phyloP scores from a whole-genome alignment of 2,113 vertebrate species.

The Sylvilagus bachmani region DNA sequence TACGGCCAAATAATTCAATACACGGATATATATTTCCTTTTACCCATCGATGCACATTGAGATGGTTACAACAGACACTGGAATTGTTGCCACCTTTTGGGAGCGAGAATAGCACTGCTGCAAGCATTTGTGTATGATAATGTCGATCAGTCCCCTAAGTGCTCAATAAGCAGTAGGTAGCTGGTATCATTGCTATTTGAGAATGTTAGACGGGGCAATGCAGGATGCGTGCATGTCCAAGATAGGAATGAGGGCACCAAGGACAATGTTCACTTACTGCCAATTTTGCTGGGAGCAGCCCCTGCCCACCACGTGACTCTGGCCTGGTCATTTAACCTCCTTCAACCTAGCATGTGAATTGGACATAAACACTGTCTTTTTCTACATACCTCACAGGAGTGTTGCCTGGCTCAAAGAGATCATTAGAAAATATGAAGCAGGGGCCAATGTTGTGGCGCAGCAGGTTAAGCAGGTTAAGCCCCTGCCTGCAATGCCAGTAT shows the following conservation, averaged over 20 bases:
- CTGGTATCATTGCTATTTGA: neutral
- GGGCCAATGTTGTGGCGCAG: too few species aligned
- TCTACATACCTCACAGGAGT: slow-evolving; percentile 12
- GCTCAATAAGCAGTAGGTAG: neutral
- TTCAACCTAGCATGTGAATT: neutral
- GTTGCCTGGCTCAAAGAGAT: neutral
- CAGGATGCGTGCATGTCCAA: neutral
- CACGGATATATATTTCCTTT: neutral
- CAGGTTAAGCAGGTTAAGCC: too few species aligned
- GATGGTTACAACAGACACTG: neutral
- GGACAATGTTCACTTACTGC: neutral
- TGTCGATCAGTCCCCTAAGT: neutral
- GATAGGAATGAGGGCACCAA: neutral
- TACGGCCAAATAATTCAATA: neutral
- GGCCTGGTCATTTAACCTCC: slow-evolving; percentile 5
- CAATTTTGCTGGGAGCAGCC: neutral
- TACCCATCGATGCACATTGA: neutral
- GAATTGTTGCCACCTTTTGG: neutral
- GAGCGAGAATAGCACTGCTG: neutral
- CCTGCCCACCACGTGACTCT: neutral
- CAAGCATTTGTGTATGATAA: neutral
- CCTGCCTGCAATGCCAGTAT: too few species aligned
- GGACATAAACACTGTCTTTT: neutral
- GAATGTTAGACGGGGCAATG: neutral
- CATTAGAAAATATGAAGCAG: slow-evolving; percentile 35